Evolutionary conservation across 2,888 invertebrate species (phyloP).

Genomic region (Drosophila recens): DNA sequence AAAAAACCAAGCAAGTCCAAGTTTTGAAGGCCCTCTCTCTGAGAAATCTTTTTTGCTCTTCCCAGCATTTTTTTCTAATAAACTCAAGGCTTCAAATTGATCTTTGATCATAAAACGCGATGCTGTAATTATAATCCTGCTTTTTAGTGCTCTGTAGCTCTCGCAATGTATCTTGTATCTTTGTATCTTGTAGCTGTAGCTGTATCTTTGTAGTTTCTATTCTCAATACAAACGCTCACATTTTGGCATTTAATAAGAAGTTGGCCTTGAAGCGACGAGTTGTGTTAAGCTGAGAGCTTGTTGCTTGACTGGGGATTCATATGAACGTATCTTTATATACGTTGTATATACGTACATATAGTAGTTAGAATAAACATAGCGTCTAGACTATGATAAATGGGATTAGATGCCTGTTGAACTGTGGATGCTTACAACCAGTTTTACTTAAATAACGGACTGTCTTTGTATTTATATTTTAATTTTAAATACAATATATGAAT

Average conservation of each 20-base stretch:
- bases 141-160: constrained; percentile 11
- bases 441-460: constrained; percentile 10
- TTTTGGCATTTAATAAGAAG: constrained; percentile 79
- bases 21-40: constrained; percentile 16
- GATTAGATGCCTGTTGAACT: constrained; percentile 39
- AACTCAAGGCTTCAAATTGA: constrained; percentile 10
- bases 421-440: constrained; percentile 45
- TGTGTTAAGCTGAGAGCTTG: constrained; percentile 13
- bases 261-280: constrained; percentile 77
- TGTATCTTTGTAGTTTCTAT: constrained; percentile 46
- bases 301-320: constrained; percentile 36
- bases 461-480: not conserved
- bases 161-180: constrained; percentile 26
- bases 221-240: constrained; percentile 63
- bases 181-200: constrained; percentile 18
- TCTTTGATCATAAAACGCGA: not conserved
- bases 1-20: not conserved
- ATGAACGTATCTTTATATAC: not conserved
- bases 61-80: not conserved
- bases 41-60: not conserved
- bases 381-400: constrained; percentile 75
- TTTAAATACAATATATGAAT: not conserved
- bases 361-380: constrained; percentile 19
- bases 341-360: constrained; percentile 3
- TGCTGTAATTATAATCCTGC: constrained; percentile 54